Evolutionary conservation across 1,140 invertebrate genomes (phyloP), one percentile per base, ranked within the genome.

Genomic region (Melipona quadrifasciata): DNA sequence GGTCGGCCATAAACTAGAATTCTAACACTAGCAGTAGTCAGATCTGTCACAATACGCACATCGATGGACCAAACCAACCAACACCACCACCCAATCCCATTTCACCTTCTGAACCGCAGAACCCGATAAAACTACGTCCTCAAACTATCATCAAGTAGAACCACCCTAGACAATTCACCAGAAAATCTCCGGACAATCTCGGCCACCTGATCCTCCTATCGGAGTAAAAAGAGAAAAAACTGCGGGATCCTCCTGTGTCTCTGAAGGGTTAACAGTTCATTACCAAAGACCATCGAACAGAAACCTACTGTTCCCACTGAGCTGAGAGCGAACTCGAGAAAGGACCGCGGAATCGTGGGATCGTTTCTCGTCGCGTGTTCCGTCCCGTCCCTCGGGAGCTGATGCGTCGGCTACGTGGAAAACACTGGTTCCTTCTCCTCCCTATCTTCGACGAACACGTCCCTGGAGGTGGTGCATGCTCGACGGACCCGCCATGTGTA

Each of bases 361-460:
- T 65, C 34, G 87, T 73, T 81, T 80, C 55, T 71, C 81, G 57
- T 65, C 76, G n/a, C 57, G 76, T 61, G 31, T 21, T 17, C 79
- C 24, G 58, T 31, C 14, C 24, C 24, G 51, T 88, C 87, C 57
- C 73, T 5, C 1, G 77, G 70, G 80, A 87, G 21, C 24, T 27
- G 17, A 70, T 31, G 78, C 71, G 64, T n/a, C 34, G 14, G 14
- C 17, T 14, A 39, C 57, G n/a, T 61, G 55, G 17, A 80, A 4
- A 57, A 57, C 34, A 24, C 6, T 1, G 61, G 24, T 61, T 39
- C 65, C 5, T 31, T 21, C 8, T 53, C 39, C 64, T 74, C 74
- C 74, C 74, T 88, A 88, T 88, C 85, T 87, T 77, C 87, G 31
- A 77, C 21, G 86, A 81, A 81, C 72, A 73, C 31, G 61, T 88